A percentile compares a stretch with the other conserved stretches of the same genome.
Conservation (phyloP, 2,113 vertebrate species). For the Porphyrio hochstetteri region DNA sequence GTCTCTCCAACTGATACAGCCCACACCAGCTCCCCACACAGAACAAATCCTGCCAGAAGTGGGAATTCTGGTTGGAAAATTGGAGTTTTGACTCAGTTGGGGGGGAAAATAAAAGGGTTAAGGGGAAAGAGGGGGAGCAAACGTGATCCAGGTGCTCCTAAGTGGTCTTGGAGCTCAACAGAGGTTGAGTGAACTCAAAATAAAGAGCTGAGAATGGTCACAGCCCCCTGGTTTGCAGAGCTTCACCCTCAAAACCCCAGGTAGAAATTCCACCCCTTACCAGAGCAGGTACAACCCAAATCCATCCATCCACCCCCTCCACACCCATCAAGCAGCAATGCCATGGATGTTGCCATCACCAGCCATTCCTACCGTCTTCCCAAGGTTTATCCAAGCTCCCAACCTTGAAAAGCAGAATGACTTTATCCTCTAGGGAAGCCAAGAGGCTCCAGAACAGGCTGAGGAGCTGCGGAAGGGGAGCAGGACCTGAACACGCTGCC, state of each 20-base stretch:
- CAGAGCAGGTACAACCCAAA: neutral
- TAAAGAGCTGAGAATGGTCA: neutral
- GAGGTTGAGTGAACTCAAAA: neutral
- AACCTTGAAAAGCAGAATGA: neutral
- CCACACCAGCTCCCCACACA: fast-evolving
- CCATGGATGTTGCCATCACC: neutral
- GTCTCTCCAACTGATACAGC: neutral
- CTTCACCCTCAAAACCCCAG: fast-evolving
- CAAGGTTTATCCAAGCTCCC: neutral
- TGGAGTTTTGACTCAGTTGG: neutral
- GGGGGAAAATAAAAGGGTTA: no score
- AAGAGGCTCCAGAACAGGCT: fast-evolving
- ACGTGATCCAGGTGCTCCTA: neutral
- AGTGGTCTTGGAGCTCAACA: neutral
- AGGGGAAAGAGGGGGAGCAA: neutral
- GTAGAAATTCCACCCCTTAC: fast-evolving
- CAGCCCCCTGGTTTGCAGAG: fast-evolving
- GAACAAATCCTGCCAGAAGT: neutral
- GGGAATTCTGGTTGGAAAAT: neutral
- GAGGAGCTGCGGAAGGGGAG: neutral
- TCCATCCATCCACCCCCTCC: no score
- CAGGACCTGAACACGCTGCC: fast-evolving
- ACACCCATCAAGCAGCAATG: neutral
- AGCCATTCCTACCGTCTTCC: fast-evolving
- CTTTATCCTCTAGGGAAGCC: neutral